Evolutionary conservation across 1,140 invertebrate species (phyloP).

Genomic region (Cotesia chilonis): DNA sequence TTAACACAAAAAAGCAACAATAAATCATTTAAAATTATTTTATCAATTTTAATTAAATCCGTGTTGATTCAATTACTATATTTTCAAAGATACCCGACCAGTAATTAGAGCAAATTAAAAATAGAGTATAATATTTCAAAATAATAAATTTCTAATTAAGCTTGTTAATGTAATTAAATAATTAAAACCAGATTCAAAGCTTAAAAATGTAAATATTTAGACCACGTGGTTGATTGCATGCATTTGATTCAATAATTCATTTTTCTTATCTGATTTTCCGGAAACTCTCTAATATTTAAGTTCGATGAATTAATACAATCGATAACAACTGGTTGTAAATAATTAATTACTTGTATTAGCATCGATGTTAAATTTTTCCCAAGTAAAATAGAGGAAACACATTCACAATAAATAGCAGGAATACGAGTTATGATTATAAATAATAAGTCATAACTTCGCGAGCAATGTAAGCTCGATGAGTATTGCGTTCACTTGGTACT

Average conservation of each 20-base stretch:
- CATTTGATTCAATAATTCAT: constrained; percentile 1
- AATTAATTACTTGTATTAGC: neutral
- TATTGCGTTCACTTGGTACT: constrained; percentile 28
- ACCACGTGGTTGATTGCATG: constrained; percentile 19
- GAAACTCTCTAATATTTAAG: too few relatives aligned
- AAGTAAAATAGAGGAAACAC: constrained; percentile 2
- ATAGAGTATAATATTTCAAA: neutral
- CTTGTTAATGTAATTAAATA: too few relatives aligned
- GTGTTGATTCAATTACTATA: neutral
- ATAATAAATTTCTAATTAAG: too few relatives aligned
- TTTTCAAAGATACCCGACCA: neutral
- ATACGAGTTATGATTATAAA: constrained; percentile 14
- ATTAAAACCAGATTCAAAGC: too few relatives aligned
- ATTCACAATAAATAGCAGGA: constrained; percentile 9
- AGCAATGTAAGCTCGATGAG: constrained; percentile 29
- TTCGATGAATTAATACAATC: neutral
- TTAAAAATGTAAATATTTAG: neutral
- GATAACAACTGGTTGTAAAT: neutral
- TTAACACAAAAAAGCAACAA: too few relatives aligned
- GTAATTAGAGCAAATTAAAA: neutral
- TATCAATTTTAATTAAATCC: too few relatives aligned
- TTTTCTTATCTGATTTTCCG: constrained; percentile 17
- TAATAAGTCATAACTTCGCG: constrained; percentile 35
- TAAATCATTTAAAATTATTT: too few relatives aligned
- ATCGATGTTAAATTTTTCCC: neutral